phyloP scores from a whole-genome alignment of 2,888 invertebrate genomes.

The Electrophaes corylata region DNA sequence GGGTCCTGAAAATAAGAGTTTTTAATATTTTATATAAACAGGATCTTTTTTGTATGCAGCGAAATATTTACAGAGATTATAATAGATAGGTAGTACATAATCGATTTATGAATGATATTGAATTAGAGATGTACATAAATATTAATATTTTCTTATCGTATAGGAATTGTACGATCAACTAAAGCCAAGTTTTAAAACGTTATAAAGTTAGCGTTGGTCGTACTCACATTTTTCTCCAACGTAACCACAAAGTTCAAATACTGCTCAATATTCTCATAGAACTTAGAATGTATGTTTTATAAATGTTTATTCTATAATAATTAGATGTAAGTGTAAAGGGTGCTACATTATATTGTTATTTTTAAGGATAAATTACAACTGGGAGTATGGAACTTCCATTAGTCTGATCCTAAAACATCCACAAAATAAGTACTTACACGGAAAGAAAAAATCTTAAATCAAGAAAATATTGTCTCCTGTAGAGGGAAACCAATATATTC shows the following conservation, averaged over 20 bases:
- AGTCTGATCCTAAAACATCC: neutral
- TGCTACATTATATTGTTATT: conserved; percentile 36
- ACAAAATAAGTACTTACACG: neutral
- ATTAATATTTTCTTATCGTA: neutral
- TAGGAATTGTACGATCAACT: neutral
- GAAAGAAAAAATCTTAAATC: neutral
- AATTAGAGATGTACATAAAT: no score
- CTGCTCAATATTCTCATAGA: conserved; percentile 60
- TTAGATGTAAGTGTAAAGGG: conserved; percentile 33
- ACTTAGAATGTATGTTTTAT: conserved; percentile 24
- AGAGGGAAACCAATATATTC: no score
- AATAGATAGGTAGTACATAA: neutral
- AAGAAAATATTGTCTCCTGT: conserved; percentile 1
- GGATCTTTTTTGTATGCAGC: neutral
- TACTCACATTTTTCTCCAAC: conserved; percentile 6
- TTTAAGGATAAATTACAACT: neutral
- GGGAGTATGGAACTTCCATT: neutral
- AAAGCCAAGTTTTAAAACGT: conserved; percentile 1
- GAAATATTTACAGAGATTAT: conserved; percentile 8
- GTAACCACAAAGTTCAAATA: conserved; percentile 46
- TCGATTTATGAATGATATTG: neutral
- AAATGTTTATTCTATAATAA: conserved; percentile 21
- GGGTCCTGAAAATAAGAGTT: neutral
- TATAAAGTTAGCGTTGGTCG: neutral
- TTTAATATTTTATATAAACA: neutral